Conservation (phyloP, 2,888 invertebrate genomes). For the Polylopha cassiicola region DNA sequence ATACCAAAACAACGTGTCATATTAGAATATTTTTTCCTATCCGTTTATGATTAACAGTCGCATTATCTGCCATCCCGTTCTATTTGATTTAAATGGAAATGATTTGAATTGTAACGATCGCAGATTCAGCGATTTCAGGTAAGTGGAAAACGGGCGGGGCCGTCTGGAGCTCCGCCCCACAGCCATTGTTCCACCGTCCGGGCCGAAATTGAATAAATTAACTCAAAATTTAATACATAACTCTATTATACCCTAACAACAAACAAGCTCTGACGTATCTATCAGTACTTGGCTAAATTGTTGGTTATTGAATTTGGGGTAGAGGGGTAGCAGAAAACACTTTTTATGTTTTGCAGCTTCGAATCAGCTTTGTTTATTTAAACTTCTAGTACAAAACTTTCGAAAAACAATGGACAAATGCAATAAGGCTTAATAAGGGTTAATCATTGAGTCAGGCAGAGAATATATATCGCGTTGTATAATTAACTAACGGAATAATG, state of each 20-base stretch:
- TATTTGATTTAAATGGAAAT: slow-evolving; percentile 7
- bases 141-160: slow-evolving; percentile 52
- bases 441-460: no score
- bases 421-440: no score
- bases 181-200: slow-evolving; percentile 58
- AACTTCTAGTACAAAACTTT: no score
- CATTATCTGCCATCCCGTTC: slow-evolving; percentile 10
- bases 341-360: slow-evolving; percentile 8
- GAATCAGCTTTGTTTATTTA: slow-evolving; percentile 1
- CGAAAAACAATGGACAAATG: no score
- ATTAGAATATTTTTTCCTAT: no score
- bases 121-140: slow-evolving; percentile 47
- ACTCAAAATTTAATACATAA: slow-evolving; percentile 66
- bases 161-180: slow-evolving; percentile 52
- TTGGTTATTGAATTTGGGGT: slow-evolving; percentile 64
- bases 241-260: slow-evolving; percentile 65
- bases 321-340: slow-evolving; percentile 30
- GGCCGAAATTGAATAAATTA: slow-evolving; percentile 73
- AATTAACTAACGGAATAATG: no score
- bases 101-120: slow-evolving; percentile 18
- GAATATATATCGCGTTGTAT: no score
- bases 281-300: slow-evolving; percentile 49
- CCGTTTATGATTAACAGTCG: no score
- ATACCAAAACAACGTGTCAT: no score
- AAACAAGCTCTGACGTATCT: slow-evolving; percentile 63